Evolutionary conservation across 1,140 invertebrate species (phyloP), one percentile per base, ranked within the genome.

Genomic region (Drosophila saltans): DNA sequence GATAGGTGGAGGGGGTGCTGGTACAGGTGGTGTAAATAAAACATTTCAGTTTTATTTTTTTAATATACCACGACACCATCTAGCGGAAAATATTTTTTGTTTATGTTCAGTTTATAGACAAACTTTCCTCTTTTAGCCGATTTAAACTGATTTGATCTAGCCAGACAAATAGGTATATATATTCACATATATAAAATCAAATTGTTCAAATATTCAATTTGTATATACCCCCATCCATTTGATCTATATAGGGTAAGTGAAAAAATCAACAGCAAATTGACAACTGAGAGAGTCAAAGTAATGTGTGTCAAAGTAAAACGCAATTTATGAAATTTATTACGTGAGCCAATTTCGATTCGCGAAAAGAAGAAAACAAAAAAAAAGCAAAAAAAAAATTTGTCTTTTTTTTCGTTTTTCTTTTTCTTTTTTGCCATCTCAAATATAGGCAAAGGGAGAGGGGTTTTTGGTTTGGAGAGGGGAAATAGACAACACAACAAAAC

Each of bases 251-350:
- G 45, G 57, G 72, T 72, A 77, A 36, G 33, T 72, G 6, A 36
- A 36, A 36, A 64, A 63, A 57, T 60, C 56, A 75, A 40, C 57
- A 57, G 33, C 59, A 76, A 58, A 73, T 40, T 39, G 55, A 58
- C 66, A 66, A 63, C 67, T 66, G 55, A 48, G 43, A 75, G 48
- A 66, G 72, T 67, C 64, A 69, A 45, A 48, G 68, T 78, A 71
- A 86, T 86, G 79, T 86, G 76, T 86, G 83, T 88, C 83, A 86
- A 86, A 86, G 79, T 88, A 86, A 86, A 88, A 86, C 83, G 83
- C 83, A 86, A 86, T 88, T 86, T 86, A 82, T 86, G 79, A 81
- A 80, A 86, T 86, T 86, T 86, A 82, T 86, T 86, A 86, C 83
- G 83, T 86, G 79, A 86, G 68, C 79, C 76, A 80, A 75, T 85